Conservation (phyloP, 2,113 vertebrate genomes). For the Rafetus swinhoei region DNA sequence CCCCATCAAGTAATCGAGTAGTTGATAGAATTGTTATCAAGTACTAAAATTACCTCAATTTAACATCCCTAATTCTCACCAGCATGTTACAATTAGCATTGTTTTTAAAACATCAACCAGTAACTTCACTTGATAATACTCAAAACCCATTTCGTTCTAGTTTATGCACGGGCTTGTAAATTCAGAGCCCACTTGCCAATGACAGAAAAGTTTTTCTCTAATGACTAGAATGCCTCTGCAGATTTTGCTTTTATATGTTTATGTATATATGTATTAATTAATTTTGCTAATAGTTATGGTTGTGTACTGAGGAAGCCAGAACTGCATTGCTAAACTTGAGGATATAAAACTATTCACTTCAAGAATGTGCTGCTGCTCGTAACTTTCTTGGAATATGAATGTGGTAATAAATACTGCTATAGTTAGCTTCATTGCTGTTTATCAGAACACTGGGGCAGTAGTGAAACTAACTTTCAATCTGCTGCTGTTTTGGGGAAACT, state of each 20-base stretch:
- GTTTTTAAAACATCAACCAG: neutral
- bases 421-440: neutral
- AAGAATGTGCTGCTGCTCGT: neutral
- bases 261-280: neutral
- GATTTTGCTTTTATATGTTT: neutral
- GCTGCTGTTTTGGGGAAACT: neutral
- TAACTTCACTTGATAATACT: neutral
- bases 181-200: neutral
- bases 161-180: neutral
- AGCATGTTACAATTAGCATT: neutral
- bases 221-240: neutral
- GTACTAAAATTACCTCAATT: too few species aligned
- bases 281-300: neutral
- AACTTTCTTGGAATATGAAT: neutral
- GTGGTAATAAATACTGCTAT: neutral
- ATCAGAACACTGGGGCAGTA: neutral
- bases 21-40: too few species aligned
- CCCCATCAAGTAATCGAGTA: too few species aligned
- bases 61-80: neutral
- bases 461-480: neutral
- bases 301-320: neutral
- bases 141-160: neutral
- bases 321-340: neutral
- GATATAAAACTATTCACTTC: too few species aligned
- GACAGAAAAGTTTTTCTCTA: neutral